A percentile compares a stretch with the other conserved stretches of the same genome.
These are phyloP conservation scores for Allolobophora icterica DNA, from an alignment of 2,888 invertebrate species.

Conservation along the genomic window DNA sequence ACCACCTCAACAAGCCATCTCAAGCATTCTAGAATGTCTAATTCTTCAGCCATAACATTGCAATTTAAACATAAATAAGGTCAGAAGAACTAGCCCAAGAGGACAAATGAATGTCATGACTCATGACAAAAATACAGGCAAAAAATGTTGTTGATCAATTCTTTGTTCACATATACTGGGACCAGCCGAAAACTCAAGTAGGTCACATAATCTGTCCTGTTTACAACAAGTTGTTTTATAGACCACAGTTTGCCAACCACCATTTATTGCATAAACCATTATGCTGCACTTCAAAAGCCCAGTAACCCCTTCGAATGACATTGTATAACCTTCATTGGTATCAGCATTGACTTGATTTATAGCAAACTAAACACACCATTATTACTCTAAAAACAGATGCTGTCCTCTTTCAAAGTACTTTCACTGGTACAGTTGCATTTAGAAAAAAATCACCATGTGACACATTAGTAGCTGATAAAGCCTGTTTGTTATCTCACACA, in stretches of 20 bases:
- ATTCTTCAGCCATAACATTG: neutral
- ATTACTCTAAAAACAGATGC: neutral
- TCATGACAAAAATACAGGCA: neutral
- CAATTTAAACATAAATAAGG: neutral
- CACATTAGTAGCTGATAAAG: neutral
- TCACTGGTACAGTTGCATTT: too few species aligned
- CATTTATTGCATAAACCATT: neutral
- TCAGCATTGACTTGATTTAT: neutral
- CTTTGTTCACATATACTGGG: neutral
- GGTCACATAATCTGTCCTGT: neutral
- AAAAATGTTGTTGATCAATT: too few species aligned
- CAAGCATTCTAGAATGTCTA: neutral
- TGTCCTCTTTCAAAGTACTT: too few species aligned
- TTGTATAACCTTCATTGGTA: neutral
- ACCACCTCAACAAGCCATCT: neutral
- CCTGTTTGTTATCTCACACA: neutral
- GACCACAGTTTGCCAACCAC: neutral
- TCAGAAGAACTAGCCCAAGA: neutral
- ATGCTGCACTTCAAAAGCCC: neutral
- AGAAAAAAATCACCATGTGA: too few species aligned
- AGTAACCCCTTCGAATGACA: neutral
- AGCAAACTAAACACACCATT: neutral
- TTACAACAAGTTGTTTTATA: neutral
- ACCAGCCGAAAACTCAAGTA: conserved; percentile 11
- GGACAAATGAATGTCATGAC: neutral